Percentiles rank a stretch among this genome's conserved stretches.
Evolutionary conservation across 1,140 invertebrate species (phyloP).

Genomic region (Drosophila tani): DNA sequence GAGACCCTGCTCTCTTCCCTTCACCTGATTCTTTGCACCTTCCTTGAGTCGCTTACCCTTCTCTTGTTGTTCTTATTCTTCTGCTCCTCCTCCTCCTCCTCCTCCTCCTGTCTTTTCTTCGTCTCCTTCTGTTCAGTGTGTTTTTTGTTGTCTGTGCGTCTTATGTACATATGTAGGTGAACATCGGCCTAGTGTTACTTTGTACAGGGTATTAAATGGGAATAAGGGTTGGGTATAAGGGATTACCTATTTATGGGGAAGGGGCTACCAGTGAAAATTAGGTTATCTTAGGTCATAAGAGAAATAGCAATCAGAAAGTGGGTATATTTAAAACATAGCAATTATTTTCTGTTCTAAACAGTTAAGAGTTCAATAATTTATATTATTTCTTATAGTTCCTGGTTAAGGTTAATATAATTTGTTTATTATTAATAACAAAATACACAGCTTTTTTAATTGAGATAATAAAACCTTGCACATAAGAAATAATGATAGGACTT

Average conservation of each 20-base stretch:
- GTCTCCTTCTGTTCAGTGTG: slow-evolving; percentile 21
- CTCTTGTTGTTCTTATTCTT: slow-evolving; percentile 3
- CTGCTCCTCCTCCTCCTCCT: background rate
- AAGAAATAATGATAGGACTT: too few relatives aligned
- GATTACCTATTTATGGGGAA: background rate
- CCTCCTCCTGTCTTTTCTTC: slow-evolving; percentile 3
- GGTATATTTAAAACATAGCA: background rate
- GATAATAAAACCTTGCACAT: background rate
- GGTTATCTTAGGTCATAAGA: background rate
- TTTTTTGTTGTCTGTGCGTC: slow-evolving; percentile 34
- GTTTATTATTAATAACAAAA: too few relatives aligned
- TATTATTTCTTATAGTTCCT: too few relatives aligned
- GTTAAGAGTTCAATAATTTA: too few relatives aligned
- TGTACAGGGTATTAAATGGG: slow-evolving; percentile 42
- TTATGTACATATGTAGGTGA: slow-evolving; percentile 59
- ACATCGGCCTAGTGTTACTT: slow-evolving; percentile 43
- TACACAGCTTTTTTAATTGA: background rate
- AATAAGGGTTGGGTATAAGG: slow-evolving; percentile 6
- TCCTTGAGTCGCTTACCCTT: slow-evolving; percentile 9
- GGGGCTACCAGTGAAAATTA: slow-evolving; percentile 6
- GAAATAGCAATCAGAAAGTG: background rate
- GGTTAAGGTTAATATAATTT: too few relatives aligned
- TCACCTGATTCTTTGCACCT: slow-evolving; percentile 50
- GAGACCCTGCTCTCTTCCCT: slow-evolving; percentile 5
- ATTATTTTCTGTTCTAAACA: too few relatives aligned